phyloP scores from a whole-genome alignment of 2,888 invertebrate species.

The Drosophila pseudotakahashii region DNA sequence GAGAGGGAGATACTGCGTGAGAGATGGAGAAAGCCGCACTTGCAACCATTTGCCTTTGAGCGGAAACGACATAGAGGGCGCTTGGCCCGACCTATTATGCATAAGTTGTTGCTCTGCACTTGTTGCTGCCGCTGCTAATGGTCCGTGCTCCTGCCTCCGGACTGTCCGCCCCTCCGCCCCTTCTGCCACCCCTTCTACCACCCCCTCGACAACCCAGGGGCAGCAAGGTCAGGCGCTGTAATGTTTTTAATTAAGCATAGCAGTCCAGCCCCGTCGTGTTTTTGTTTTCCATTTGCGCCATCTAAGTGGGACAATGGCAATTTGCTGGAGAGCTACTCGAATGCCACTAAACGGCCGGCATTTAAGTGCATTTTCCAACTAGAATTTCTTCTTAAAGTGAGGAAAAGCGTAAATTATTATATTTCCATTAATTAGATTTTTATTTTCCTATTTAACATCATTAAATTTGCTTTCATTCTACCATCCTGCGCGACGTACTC shows the following conservation, averaged over 20 bases:
- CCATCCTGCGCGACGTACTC: no score
- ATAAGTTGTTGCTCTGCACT: slow-evolving; percentile 37
- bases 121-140: slow-evolving; percentile 43
- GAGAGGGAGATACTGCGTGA: background rate
- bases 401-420: no score
- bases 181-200: background rate
- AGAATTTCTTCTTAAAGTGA: no score
- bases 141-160: slow-evolving; percentile 24
- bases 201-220: background rate
- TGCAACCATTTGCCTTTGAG: slow-evolving; percentile 30
- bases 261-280: slow-evolving; percentile 19
- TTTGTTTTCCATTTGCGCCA: slow-evolving; percentile 34
- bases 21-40: slow-evolving; percentile 10
- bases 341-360: slow-evolving; percentile 9
- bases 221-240: slow-evolving; percentile 56
- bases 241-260: slow-evolving; percentile 60
- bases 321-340: slow-evolving; percentile 28
- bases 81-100: slow-evolving; percentile 44
- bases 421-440: no score
- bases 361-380: background rate
- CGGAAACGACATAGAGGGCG: slow-evolving; percentile 37
- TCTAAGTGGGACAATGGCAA: slow-evolving; percentile 41
- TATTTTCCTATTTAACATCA: no score
- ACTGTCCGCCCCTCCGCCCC: slow-evolving; percentile 7
- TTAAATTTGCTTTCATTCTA: no score